Base-by-base conservation (phyloP, 2,888 invertebrate genomes). In the Neoaliturus tenellus region DNA sequence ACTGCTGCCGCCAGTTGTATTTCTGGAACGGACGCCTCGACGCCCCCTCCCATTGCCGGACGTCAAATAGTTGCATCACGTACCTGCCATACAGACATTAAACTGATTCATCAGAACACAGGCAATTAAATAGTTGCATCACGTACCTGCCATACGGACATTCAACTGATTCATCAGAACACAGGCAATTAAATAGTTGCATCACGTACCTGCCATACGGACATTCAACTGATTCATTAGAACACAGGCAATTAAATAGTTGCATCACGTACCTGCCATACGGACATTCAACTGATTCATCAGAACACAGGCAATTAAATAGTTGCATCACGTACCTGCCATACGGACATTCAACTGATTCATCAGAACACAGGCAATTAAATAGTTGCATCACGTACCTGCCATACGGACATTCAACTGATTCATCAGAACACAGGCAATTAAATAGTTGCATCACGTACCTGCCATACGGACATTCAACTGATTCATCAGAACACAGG, bases 11-110 rank as follows among this genome's bases (percentile, higher is more conserved):
- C 67, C 67, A 67, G 67, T 67, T 28, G 69, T 69, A 69, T 69
- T 39, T 69, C 69, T 67, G 67, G 67, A 67, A 33, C 67, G 67
- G 67, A 67, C 28, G 67, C 28, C 69, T 20, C 6, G 39, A 35
- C 39, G 35, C 31, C 55, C 55, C 20, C 23, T 23, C 62, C 62
- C 28, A 1, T n/a, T 10, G 10, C 62, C 62, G 62, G 3, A 55
- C 62, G 62, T 69, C 39, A 5, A 69, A 39, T 69, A 69, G 69
- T 69, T 69, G 39, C 69, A 69, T 69, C 69, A 69, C 69, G n/a
- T 69, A 69, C 39, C 69, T 69, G 39, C n/a, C 35, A 69, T 20
- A 69, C 39, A 31, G 14, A 6, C n/a, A n/a, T n/a, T n/a, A n/a
- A n/a, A n/a, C n/a, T n/a, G n/a, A n/a, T n/a, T n/a, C n/a, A n/a